Evolutionary conservation across 2,888 invertebrate species (phyloP).

Genomic region (Linnaemya vulpina): DNA sequence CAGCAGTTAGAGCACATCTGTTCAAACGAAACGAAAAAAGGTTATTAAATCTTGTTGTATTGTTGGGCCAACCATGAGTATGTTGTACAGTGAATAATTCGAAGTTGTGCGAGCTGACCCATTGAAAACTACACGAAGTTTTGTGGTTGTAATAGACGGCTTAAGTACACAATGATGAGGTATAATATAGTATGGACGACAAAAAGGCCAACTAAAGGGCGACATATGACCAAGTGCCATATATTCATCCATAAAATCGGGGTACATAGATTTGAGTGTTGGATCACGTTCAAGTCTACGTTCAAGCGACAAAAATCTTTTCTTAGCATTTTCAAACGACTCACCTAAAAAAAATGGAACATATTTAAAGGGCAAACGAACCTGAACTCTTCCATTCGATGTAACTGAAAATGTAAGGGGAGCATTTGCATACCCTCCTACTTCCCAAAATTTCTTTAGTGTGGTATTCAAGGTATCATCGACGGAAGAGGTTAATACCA

Average conservation of each 20-base stretch:
- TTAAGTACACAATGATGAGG: too few species aligned
- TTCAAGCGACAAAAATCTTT: constrained; percentile 49
- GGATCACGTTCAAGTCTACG: too few species aligned
- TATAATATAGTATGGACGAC: too few species aligned
- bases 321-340: constrained; percentile 15
- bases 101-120: constrained; percentile 39
- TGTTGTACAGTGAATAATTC: constrained; percentile 52
- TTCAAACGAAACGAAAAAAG: constrained; percentile 55
- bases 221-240: too few species aligned
- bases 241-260: constrained; percentile 52
- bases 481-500: too few species aligned
- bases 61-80: too few species aligned
- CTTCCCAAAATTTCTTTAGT: too few species aligned
- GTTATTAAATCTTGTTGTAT: constrained; percentile 51
- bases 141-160: too few species aligned
- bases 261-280: constrained; percentile 31
- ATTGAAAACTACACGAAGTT: too few species aligned
- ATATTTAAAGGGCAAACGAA: constrained; percentile 45
- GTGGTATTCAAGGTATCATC: too few species aligned
- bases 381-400: not conserved
- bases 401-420: not conserved
- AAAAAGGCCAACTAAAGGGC: too few species aligned
- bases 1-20: too few species aligned
- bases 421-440: constrained; percentile 15
- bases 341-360: not conserved